Percentiles rank a stretch among this genome's conserved stretches.
Conservation (phyloP, 30 jellyfish, hydroid and myxozoan species). For the Nemopilema nomurai region DNA sequence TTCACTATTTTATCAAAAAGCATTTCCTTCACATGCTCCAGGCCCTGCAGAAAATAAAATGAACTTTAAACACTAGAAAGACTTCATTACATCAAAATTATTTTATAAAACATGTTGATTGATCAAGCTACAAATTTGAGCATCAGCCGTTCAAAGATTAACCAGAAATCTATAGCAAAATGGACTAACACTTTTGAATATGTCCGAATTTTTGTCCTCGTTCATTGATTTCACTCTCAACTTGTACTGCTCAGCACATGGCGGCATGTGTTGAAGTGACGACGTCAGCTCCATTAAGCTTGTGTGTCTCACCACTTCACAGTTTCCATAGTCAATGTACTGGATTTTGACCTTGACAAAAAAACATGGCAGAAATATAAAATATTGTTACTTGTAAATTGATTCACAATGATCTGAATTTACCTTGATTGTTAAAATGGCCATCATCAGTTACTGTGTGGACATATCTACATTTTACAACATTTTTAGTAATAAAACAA, state of each 20-base stretch:
- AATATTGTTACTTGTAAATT: not conserved
- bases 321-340: conserved; percentile 72
- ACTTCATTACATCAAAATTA: not conserved
- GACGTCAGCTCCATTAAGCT: conserved; percentile 52
- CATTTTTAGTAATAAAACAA: no score
- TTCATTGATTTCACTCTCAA: conserved; percentile 26
- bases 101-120: not conserved
- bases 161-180: no score
- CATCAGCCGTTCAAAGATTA: not conserved
- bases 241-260: conserved; percentile 51
- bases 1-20: not conserved
- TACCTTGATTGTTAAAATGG: not conserved
- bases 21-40: not conserved
- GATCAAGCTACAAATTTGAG: not conserved
- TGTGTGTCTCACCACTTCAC: conserved; percentile 38
- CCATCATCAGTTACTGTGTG: no score
- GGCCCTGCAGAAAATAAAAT: not conserved
- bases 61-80: not conserved
- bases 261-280: conserved; percentile 32
- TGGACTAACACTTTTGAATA: conserved; percentile 42
- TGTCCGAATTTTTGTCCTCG: conserved; percentile 28
- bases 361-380: not conserved
- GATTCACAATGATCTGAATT: not conserved
- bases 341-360: conserved; percentile 50
- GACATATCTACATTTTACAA: no score